Base-by-base conservation (phyloP, 2,113 vertebrate species). In the Accipiter virgatus region DNA sequence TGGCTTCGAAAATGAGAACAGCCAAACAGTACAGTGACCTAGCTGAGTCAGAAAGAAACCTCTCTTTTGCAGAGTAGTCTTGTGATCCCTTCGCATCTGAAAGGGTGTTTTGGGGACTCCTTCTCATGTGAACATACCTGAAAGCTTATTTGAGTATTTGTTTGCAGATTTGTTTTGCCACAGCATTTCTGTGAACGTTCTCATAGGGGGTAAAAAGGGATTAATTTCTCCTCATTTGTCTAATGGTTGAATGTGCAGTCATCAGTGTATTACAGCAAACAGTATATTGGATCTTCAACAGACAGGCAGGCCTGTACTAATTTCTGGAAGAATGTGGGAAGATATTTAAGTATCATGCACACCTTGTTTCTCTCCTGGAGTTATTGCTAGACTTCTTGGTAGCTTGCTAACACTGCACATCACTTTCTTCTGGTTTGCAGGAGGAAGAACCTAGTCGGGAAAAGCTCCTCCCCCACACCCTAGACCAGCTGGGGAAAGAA, bases 401-500 rank as follows among this genome's bases (percentile, higher is more conserved):
- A 67, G 25, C 59, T 83, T 93, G 40, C 70, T 89, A 78, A 59
- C 63, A 53, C 18, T 55, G 14, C 63, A 68, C 26, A 14, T 80
- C 32, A 71, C 14, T 95, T 88, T 71, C 32, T 81, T 94, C 47
- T 85, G 66, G 12, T 73, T 87, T 45, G 63, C 81, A 98, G 98
- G 96, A 96, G 26, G 96, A 96, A 88, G 95, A 97, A 61, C 10
- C 52, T 80, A 59, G 52, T 50, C 95, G 92, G 68, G 93, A 95
- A 80, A 84, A 96, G 25, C 74, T 80, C 52, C 36, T 81, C 13
- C 23, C n/a, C 11, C 81, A 85, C 74, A 92, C 23, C 23, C 48
- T 71, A 43, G 88, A 81, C 10, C 67, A 92, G 36, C 55, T 82
- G 25, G 27, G 27, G 8, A 94, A 94, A 67, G 94, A 96, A 86